These are phyloP conservation scores for Myotis findleyi DNA, from an alignment of 2,797 vertebrate species.

Conservation along the genomic window DNA sequence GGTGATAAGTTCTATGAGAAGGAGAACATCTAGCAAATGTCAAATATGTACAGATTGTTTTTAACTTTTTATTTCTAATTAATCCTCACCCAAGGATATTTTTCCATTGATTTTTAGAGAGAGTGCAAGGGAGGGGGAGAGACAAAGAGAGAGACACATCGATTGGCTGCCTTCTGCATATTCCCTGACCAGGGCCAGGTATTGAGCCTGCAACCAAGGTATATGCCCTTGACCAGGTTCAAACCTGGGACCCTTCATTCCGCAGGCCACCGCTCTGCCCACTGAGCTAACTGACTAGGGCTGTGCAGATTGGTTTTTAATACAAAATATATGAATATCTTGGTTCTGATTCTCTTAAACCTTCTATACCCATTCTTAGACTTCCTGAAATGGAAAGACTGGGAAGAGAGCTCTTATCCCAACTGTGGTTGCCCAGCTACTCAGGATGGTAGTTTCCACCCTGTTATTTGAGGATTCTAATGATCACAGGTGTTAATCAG, in stretches of 20 bases:
- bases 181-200: no score
- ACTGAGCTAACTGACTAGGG: no score
- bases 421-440: background rate
- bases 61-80: no score
- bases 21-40: background rate
- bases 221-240: no score
- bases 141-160: no score
- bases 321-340: background rate
- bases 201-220: no score
- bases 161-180: no score
- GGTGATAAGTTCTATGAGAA: background rate
- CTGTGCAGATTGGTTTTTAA: background rate
- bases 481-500: background rate
- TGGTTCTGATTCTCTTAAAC: slow-evolving; percentile 20
- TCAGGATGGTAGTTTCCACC: background rate
- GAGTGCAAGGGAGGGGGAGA: no score
- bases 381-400: background rate
- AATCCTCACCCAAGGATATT: no score
- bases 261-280: no score
- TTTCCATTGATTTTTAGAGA: no score
- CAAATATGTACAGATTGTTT: background rate
- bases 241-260: no score
- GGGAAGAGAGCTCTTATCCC: background rate
- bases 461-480: background rate
- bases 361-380: background rate